These are phyloP conservation scores for Serinus canaria DNA, from an alignment of 2,113 vertebrate genomes.

Conservation along the genomic window DNA sequence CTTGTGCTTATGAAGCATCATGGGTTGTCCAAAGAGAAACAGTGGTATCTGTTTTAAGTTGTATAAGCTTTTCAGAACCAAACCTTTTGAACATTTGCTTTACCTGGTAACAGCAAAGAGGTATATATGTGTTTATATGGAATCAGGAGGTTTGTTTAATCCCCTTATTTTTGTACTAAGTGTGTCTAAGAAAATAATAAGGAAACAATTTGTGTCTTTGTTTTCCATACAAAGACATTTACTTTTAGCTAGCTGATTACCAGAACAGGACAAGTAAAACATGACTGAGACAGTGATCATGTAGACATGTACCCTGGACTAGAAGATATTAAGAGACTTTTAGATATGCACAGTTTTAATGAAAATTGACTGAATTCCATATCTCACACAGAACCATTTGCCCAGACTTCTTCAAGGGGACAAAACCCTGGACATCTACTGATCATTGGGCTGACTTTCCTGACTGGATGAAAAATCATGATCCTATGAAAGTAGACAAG, in stretches of 20 bases:
- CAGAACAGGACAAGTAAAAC: not conserved
- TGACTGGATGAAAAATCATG: slow-evolving; percentile 82
- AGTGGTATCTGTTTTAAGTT: not conserved
- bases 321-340: not conserved
- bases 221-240: not conserved
- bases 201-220: not conserved
- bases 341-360: not conserved
- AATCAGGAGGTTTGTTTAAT: not conserved
- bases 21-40: not conserved
- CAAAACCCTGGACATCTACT: slow-evolving; percentile 82
- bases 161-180: not conserved
- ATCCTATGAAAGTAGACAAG: slow-evolving; percentile 82
- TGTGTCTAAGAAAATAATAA: not conserved
- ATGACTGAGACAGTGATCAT: not conserved
- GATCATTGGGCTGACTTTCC: slow-evolving; percentile 81
- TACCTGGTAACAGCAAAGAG: not conserved
- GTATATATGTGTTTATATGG: not conserved
- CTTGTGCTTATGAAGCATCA: not conserved
- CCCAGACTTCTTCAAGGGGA: slow-evolving; percentile 89
- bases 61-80: not conserved
- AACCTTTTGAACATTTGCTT: not conserved
- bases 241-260: not conserved
- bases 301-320: not conserved
- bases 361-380: not conserved
- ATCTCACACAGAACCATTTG: slow-evolving; percentile 74